These are phyloP conservation scores for Iphiclides podalirius DNA, from an alignment of 2,888 invertebrate species.

Conservation along the genomic window DNA sequence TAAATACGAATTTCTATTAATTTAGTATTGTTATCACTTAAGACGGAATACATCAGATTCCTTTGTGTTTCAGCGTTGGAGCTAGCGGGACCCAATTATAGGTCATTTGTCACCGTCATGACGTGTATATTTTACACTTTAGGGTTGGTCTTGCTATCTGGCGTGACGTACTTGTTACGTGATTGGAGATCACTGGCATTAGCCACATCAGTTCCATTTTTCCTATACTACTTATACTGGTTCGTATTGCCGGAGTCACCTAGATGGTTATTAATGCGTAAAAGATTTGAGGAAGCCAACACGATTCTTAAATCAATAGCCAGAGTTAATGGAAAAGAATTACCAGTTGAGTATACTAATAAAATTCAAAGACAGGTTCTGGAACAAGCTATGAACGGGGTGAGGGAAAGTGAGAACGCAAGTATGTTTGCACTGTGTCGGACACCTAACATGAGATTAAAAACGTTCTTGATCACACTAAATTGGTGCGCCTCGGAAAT, in stretches of 20 bases:
- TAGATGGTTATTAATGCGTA: constrained; percentile 92
- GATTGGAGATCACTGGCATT: constrained; percentile 91
- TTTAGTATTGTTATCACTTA: too few species aligned
- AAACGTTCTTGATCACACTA: constrained; percentile 90
- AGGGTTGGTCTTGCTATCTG: constrained; percentile 90
- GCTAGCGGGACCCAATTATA: constrained; percentile 93
- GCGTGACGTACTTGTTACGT: constrained; percentile 90
- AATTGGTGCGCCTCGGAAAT: constrained; percentile 97
- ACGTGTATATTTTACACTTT: constrained; percentile 94
- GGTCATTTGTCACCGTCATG: constrained; percentile 95
- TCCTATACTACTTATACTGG: constrained; percentile 91
- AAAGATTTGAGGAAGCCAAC: constrained; percentile 89
- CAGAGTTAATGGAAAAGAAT: constrained; percentile 85
- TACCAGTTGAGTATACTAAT: constrained; percentile 86
- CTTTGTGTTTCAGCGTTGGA: constrained; percentile 86
- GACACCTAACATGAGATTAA: constrained; percentile 93
- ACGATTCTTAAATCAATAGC: constrained; percentile 89
- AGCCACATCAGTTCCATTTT: constrained; percentile 91
- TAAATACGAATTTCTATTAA: too few species aligned
- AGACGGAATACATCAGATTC: too few species aligned
- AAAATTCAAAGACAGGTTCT: constrained; percentile 87
- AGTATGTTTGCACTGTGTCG: constrained; percentile 84
- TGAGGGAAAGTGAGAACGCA: constrained; percentile 50
- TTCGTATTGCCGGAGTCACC: constrained; percentile 95
- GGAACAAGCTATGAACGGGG: constrained; percentile 80